Percentiles rank a stretch among this genome's conserved stretches.
These are phyloP conservation scores for Thalassoma bifasciatum DNA, from an alignment of 2,113 vertebrate species.

Conservation along the genomic window DNA sequence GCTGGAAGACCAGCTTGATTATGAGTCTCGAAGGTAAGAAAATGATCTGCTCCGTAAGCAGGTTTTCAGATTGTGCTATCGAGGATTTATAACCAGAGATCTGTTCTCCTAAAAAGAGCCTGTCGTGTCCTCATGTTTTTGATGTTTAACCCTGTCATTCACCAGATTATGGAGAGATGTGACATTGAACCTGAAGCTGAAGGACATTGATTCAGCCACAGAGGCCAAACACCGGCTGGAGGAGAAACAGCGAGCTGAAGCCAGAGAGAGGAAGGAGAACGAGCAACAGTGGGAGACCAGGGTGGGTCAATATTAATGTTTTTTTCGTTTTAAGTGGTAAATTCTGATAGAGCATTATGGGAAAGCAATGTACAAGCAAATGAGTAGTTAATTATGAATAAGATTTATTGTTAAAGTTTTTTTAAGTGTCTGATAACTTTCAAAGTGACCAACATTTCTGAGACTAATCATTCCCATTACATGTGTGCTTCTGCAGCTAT, in stretches of 20 bases:
- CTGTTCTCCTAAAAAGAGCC: not conserved
- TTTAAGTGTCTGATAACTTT: slow-evolving; percentile 16
- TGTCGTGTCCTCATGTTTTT: not conserved
- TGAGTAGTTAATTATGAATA: not conserved
- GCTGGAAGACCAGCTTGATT: slow-evolving; percentile 94
- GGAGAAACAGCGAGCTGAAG: slow-evolving; percentile 96
- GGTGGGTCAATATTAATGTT: slow-evolving; percentile 80
- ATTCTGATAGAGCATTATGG: not conserved
- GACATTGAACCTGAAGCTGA: slow-evolving; percentile 94
- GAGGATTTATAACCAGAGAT: not conserved
- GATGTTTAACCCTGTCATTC: not conserved
- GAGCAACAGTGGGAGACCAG: slow-evolving; percentile 96
- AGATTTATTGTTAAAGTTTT: no score
- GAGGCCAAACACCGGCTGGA: slow-evolving; percentile 96
- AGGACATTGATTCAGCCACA: slow-evolving; percentile 95
- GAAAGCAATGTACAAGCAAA: not conserved
- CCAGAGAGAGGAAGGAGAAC: slow-evolving; percentile 94
- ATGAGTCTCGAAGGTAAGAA: slow-evolving; percentile 94
- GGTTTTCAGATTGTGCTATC: not conserved
- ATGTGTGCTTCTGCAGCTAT: slow-evolving; percentile 84
- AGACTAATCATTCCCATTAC: not conserved
- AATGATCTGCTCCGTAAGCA: not conserved
- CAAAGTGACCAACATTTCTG: not conserved
- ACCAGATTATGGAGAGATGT: slow-evolving; percentile 95
- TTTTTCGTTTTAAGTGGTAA: not conserved